Conservation (phyloP, 2,113 vertebrate genomes). For the Corynorhinus townsendii region DNA sequence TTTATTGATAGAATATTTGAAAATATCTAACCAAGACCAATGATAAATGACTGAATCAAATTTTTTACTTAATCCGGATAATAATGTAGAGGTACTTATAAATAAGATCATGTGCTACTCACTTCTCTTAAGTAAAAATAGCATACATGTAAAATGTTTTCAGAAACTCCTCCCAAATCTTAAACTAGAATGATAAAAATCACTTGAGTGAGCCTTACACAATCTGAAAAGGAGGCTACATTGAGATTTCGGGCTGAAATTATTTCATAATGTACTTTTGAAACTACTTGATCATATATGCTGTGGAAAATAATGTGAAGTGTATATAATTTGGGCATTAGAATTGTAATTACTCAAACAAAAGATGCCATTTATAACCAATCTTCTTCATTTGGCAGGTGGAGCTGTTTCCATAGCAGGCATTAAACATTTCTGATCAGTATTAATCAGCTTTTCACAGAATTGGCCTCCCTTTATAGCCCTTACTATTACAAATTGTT, state of each 20-base stretch:
- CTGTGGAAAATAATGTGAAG: neutral
- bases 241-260: neutral
- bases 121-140: constrained; percentile 8
- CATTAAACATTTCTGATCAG: constrained; percentile 33
- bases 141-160: neutral
- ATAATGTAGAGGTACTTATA: neutral
- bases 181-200: constrained; percentile 14
- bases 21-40: neutral
- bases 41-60: neutral
- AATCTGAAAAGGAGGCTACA: neutral
- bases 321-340: constrained; percentile 11
- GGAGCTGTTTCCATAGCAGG: neutral
- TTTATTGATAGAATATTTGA: neutral
- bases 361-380: constrained; percentile 24
- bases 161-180: neutral
- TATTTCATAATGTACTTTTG: constrained; percentile 23
- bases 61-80: neutral
- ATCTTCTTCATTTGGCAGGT: constrained; percentile 38
- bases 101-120: neutral
- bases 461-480: neutral
- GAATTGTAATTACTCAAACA: neutral
- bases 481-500: constrained; percentile 30
- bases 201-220: neutral
- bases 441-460: constrained; percentile 6
- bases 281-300: constrained; percentile 6